phyloP scores from a whole-genome alignment of 2,797 vertebrate species.

The Rhabdomys pumilio region DNA sequence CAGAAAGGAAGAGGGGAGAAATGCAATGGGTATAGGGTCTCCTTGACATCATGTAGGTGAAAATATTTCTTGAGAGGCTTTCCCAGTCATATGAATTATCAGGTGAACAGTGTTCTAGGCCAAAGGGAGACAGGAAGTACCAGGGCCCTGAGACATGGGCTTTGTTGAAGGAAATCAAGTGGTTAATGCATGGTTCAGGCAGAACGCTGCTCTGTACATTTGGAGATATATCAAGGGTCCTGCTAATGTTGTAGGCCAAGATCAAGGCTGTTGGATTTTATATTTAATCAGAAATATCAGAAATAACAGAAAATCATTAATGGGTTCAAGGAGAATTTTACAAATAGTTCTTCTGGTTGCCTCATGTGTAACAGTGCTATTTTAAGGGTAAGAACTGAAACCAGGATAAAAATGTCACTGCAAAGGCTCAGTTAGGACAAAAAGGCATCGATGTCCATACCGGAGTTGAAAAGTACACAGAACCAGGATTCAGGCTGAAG shows the following conservation, averaged over 20 bases:
- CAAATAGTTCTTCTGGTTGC: conserved; percentile 1
- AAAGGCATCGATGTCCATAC: not conserved
- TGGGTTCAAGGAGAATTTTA: not conserved
- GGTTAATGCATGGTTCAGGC: not conserved
- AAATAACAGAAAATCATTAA: not conserved
- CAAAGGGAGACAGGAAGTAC: not conserved
- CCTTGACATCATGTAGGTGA: not conserved
- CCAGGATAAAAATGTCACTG: not conserved
- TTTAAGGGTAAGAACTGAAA: not conserved
- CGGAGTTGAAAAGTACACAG: not conserved
- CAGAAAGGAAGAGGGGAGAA: not conserved
- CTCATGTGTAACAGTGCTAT: not conserved
- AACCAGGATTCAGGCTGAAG: not conserved
- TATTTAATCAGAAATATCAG: not conserved
- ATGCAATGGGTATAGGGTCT: not conserved
- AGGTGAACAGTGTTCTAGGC: not conserved
- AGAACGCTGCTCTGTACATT: not conserved
- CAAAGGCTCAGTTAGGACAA: not conserved
- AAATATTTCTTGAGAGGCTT: not conserved
- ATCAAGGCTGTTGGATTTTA: not conserved
- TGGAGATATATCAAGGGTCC: not conserved
- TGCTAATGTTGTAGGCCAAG: not conserved
- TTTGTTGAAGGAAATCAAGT: not conserved
- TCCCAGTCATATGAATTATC: not conserved
- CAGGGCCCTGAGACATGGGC: not conserved